A percentile compares a stretch with the other conserved stretches of the same genome.
Conservation (phyloP, 2,797 vertebrate genomes). For the Chiropotes sagulatus region DNA sequence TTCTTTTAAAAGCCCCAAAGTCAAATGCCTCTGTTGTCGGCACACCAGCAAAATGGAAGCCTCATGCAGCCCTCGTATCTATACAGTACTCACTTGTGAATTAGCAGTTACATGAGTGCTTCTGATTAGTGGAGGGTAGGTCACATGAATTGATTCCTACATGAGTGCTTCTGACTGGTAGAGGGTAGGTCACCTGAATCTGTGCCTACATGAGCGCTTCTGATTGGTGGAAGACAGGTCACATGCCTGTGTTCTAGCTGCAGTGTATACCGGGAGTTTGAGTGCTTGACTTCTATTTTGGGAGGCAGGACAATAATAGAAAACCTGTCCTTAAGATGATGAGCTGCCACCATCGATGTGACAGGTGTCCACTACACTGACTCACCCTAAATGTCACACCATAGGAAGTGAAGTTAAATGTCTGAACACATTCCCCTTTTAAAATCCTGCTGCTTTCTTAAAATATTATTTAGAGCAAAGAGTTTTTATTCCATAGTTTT, state of each 20-base stretch:
- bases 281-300: neutral
- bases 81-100: neutral
- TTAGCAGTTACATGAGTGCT: neutral
- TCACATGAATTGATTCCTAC: neutral
- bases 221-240: neutral
- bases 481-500: neutral
- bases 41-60: neutral
- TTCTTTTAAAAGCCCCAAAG: neutral
- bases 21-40: neutral
- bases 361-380: neutral
- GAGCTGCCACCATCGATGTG: neutral
- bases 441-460: slow-evolving; percentile 45
- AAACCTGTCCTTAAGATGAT: neutral
- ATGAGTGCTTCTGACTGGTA: too few species aligned
- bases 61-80: accelerated
- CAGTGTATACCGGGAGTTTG: neutral
- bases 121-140: neutral
- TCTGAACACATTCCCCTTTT: neutral
- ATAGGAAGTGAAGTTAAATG: slow-evolving; percentile 1
- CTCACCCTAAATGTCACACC: neutral
- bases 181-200: neutral
- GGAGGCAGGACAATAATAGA: neutral
- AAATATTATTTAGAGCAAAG: slow-evolving; percentile 9
- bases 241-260: neutral
- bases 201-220: neutral